Evolutionary conservation across 2,113 vertebrate genomes (phyloP).

Genomic region (Rhinolophus sinicus): DNA sequence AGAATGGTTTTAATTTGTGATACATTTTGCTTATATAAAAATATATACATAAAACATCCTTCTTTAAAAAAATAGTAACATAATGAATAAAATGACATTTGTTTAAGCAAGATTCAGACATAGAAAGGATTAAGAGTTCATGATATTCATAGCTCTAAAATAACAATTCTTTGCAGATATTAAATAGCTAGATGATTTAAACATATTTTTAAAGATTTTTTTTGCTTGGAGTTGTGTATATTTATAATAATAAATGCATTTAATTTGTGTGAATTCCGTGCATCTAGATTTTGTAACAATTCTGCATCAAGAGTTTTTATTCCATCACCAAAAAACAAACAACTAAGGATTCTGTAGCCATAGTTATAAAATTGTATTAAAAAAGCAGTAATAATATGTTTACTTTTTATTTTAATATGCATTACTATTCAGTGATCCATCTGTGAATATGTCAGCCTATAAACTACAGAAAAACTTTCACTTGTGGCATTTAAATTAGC

Average conservation of each 20-base stretch:
- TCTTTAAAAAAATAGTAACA: background rate
- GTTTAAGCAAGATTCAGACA: background rate
- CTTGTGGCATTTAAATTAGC: background rate
- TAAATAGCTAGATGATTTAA: background rate
- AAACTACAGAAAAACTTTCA: background rate
- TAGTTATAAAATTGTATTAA: background rate
- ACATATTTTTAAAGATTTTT: background rate
- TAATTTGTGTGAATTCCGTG: background rate
- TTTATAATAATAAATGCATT: background rate
- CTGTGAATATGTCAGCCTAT: background rate
- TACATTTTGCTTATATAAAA: constrained; percentile 8
- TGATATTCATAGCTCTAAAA: background rate
- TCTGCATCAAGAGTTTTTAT: background rate
- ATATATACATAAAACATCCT: background rate
- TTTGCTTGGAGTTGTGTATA: background rate
- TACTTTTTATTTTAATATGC: background rate
- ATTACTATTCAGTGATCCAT: background rate
- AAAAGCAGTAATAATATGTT: background rate
- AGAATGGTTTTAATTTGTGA: background rate
- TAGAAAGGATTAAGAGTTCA: background rate
- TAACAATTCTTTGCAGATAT: background rate
- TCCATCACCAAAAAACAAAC: background rate
- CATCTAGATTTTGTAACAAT: background rate
- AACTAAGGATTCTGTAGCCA: background rate
- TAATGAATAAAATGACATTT: background rate